These are phyloP conservation scores for Oxyruncus cristatus DNA, from an alignment of 2,113 vertebrate genomes.

Conservation along the genomic window DNA sequence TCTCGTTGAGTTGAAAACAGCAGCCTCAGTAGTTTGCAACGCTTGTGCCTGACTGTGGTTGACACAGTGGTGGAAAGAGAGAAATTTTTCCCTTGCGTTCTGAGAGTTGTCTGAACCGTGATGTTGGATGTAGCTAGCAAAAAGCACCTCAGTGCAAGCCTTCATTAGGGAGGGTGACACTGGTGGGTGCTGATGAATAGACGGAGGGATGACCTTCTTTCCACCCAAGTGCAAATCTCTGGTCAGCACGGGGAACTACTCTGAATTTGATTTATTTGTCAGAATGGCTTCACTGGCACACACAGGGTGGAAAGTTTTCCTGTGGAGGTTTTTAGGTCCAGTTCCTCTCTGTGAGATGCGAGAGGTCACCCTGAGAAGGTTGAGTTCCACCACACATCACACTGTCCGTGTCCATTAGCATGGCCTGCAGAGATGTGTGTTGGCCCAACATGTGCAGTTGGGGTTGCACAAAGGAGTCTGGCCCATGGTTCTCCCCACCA, in stretches of 20 bases:
- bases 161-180: not conserved
- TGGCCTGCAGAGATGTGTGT: accelerated
- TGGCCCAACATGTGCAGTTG: accelerated
- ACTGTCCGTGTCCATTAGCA: accelerated
- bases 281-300: not conserved
- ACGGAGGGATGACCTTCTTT: not conserved
- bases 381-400: not conserved
- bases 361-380: not conserved
- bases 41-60: not conserved
- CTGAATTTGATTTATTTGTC: not conserved
- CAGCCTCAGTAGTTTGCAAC: not conserved
- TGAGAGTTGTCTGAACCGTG: not conserved
- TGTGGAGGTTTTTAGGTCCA: not conserved
- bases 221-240: not conserved
- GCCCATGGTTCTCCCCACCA: not conserved
- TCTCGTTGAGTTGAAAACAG: not conserved
- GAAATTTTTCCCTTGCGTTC: not conserved
- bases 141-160: not conserved
- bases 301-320: accelerated
- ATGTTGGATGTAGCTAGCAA: not conserved
- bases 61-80: not conserved
- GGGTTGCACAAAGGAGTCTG: not conserved
- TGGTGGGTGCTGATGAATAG: not conserved
- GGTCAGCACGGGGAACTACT: not conserved
- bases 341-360: not conserved